Percentiles rank a stretch among this genome's conserved stretches.
Evolutionary conservation across 1,140 invertebrate species (phyloP).

Genomic region (Wasmannia auropunctata): DNA sequence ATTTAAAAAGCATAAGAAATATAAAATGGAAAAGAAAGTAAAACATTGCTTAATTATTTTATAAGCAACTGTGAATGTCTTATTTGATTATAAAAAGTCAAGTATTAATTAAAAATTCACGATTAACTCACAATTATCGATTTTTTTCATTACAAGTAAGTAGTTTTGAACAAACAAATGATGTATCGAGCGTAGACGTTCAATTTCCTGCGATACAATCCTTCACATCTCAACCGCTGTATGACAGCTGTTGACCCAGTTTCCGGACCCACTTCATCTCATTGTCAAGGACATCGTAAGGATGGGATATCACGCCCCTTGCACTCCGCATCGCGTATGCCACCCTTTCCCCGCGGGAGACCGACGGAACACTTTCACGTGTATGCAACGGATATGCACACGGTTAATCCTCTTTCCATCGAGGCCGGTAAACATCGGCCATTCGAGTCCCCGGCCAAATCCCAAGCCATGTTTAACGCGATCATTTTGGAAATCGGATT

Average conservation of each 20-base stretch:
- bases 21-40: background rate
- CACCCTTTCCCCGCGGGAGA: conserved; percentile 61
- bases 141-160: background rate
- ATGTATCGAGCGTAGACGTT: background rate
- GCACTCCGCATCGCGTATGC: conserved; percentile 49
- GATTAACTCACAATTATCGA: background rate
- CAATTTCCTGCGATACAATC: conserved; percentile 16
- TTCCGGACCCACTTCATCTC: conserved; percentile 30
- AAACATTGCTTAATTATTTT: background rate
- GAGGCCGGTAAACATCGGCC: conserved; percentile 75
- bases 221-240: background rate
- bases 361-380: conserved; percentile 32
- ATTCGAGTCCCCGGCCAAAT: conserved; percentile 71
- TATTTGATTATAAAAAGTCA: background rate
- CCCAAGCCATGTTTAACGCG: conserved; percentile 78
- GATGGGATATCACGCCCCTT: conserved; percentile 65
- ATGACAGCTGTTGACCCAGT: conserved; percentile 30
- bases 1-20: background rate
- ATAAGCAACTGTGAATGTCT: background rate
- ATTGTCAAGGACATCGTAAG: conserved; percentile 51
- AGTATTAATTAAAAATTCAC: background rate
- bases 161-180: background rate
- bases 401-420: conserved; percentile 74
- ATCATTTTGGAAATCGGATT: conserved; percentile 82
- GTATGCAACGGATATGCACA: conserved; percentile 62